Evolutionary conservation across 2,888 invertebrate genomes (phyloP).

Genomic region (Pandemis cinnamomeana): DNA sequence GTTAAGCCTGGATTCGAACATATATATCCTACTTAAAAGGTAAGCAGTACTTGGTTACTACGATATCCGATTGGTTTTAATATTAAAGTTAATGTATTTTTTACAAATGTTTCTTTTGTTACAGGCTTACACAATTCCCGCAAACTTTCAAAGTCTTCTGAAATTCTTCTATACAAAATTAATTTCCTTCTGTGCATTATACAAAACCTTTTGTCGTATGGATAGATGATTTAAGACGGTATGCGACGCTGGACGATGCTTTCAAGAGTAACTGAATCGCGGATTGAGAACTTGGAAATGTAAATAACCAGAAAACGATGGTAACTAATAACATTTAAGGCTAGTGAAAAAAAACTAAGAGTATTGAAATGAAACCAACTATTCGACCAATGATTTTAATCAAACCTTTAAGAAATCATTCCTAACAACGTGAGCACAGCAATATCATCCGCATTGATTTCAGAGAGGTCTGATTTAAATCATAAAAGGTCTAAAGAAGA

Average conservation of each 20-base stretch:
- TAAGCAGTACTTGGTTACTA: background rate
- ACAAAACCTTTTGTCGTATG: background rate
- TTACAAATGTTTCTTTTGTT: background rate
- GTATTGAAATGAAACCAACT: background rate
- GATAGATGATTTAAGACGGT: background rate
- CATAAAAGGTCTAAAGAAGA: background rate
- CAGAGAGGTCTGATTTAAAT: background rate
- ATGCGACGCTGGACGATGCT: background rate
- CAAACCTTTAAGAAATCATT: background rate
- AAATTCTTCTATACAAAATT: slow-evolving; percentile 5
- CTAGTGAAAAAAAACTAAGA: slow-evolving; percentile 1
- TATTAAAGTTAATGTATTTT: background rate
- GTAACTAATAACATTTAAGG: background rate
- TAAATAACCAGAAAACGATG: background rate
- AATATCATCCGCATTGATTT: background rate
- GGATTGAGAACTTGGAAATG: background rate
- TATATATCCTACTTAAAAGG: slow-evolving; percentile 5
- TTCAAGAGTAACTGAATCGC: background rate
- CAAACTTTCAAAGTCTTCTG: background rate
- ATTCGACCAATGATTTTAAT: background rate
- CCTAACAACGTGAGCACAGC: background rate
- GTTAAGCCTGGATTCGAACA: background rate
- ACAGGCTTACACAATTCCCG: background rate
- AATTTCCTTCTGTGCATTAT: background rate
- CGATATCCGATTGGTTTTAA: background rate